phyloP scores from a whole-genome alignment of 37 sponge, comb jelly and placozoan species.

The Tethya wilhelma region DNA sequence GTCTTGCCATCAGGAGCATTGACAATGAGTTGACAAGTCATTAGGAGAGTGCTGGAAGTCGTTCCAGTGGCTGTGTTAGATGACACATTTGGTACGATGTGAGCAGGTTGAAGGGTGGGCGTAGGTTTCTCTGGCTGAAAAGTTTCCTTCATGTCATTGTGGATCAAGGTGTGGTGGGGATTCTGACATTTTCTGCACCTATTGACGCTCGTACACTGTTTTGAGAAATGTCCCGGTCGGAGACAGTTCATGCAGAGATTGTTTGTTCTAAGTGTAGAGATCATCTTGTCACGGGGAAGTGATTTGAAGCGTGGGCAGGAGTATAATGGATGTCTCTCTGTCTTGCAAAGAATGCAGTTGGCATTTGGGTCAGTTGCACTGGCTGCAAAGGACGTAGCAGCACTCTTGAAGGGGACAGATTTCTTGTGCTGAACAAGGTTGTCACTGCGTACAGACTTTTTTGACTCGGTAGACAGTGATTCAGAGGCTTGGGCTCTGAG shows the following conservation, averaged over 20 bases:
- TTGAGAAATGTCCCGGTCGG: slow-evolving; percentile 16
- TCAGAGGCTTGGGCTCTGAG: no score
- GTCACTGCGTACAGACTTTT: no score
- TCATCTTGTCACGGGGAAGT: slow-evolving; percentile 15
- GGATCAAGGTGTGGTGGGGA: slow-evolving; percentile 4
- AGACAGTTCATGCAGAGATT: slow-evolving; percentile 29
- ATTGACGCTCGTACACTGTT: no score
- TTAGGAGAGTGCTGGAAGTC: no score
- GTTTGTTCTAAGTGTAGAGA: slow-evolving; percentile 29
- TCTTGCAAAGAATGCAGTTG: slow-evolving; percentile 19
- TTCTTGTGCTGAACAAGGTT: no score
- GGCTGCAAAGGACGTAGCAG: no score
- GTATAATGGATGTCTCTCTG: slow-evolving; percentile 25
- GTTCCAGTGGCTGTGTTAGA: no score
- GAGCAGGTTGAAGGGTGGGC: slow-evolving; percentile 8
- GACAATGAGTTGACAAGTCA: no score
- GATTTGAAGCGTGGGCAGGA: slow-evolving; percentile 13
- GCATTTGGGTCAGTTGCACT: background rate
- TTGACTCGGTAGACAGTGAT: no score
- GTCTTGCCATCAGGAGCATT: no score
- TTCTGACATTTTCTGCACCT: background rate
- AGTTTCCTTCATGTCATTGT: background rate
- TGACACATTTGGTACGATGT: no score
- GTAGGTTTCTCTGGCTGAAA: background rate
- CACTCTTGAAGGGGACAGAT: no score